Conservation (phyloP, 2,888 invertebrate species). For the Apomyelois bistriatella region DNA sequence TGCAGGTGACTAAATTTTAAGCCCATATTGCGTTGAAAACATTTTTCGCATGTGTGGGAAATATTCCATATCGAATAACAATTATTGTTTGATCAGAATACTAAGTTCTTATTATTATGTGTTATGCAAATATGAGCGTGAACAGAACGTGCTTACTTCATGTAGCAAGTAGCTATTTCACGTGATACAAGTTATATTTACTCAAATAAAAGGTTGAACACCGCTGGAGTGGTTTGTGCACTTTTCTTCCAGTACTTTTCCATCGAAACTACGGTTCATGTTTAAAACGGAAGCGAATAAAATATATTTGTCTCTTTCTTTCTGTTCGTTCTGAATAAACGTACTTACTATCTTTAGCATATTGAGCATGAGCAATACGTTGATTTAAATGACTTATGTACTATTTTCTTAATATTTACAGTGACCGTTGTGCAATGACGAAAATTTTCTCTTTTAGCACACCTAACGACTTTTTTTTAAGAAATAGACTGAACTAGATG, state of each 20-base stretch:
- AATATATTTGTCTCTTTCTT: conserved; percentile 36
- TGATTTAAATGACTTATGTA: too few species aligned
- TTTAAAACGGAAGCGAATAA: conserved; percentile 33
- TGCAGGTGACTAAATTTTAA: too few species aligned
- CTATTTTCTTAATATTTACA: too few species aligned
- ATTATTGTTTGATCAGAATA: conserved; percentile 8
- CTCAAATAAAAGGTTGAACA: conserved; percentile 41
- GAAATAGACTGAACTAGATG: too few species aligned
- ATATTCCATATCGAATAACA: conserved; percentile 2
- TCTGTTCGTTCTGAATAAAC: conserved; percentile 10
- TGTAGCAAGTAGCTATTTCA: not conserved
- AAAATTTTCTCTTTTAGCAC: too few species aligned
- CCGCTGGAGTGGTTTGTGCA: conserved; percentile 40
- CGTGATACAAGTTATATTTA: not conserved
- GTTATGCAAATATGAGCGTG: conserved; percentile 6
- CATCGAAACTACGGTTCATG: conserved; percentile 44
- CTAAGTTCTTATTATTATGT: not conserved
- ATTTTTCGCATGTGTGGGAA: not conserved
- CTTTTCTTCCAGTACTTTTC: conserved; percentile 68
- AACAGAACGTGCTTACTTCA: conserved; percentile 8
- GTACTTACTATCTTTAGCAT: not conserved
- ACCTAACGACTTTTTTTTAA: too few species aligned
- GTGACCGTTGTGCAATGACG: too few species aligned
- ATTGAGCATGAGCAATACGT: too few species aligned
- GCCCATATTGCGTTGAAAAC: not conserved